These are phyloP conservation scores for Sinopyrophorus schimmeli DNA, from an alignment of 2,888 invertebrate genomes.

Conservation along the genomic window DNA sequence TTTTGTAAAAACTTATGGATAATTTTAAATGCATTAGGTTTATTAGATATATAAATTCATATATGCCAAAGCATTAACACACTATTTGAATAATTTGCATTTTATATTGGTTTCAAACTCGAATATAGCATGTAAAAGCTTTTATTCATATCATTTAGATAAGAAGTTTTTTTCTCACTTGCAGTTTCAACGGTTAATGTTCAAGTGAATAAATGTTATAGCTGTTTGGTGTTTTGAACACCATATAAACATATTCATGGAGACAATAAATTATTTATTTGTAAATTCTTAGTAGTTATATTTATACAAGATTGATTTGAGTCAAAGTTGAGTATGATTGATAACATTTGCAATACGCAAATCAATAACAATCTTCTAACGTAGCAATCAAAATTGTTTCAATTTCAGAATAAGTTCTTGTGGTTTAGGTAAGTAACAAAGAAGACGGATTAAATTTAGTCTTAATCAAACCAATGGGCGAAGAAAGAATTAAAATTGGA, in stretches of 20 bases:
- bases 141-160: conserved; percentile 34
- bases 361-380: background rate
- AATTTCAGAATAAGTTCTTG: no score
- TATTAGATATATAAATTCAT: conserved; percentile 40
- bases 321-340: background rate
- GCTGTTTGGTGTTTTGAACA: conserved; percentile 51
- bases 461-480: no score
- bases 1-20: conserved; percentile 34
- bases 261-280: conserved; percentile 59
- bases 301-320: background rate
- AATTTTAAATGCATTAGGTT: conserved; percentile 35
- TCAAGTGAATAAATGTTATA: conserved; percentile 44
- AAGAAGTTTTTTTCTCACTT: conserved; percentile 32
- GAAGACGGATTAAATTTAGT: no score
- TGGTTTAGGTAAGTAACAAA: no score
- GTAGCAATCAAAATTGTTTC: no score
- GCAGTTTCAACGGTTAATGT: conserved; percentile 37
- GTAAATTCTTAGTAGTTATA: conserved; percentile 36
- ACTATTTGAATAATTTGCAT: conserved; percentile 35
- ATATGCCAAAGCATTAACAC: conserved; percentile 53
- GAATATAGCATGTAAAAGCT: conserved; percentile 35
- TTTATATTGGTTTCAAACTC: conserved; percentile 34
- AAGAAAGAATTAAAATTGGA: no score
- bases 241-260: conserved; percentile 49
- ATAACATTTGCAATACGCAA: background rate